phyloP scores from a whole-genome alignment of 2,113 vertebrate genomes.

The Syrmaticus mikado region DNA sequence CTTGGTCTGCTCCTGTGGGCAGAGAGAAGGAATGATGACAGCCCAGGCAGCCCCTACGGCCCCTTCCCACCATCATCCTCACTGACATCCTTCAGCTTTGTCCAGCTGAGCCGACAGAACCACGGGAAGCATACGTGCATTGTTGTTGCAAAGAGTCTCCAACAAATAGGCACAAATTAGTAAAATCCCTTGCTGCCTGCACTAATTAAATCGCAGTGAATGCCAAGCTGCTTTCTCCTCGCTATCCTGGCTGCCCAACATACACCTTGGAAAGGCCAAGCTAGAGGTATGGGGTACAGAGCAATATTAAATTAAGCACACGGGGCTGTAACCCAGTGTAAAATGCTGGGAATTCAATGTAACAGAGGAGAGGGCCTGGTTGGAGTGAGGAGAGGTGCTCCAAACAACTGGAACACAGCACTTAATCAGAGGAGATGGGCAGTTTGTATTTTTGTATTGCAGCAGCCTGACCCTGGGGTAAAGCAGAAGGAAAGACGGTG shows the following conservation, averaged over 20 bases:
- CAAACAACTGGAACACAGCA: background rate
- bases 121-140: accelerated
- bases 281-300: background rate
- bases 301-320: background rate
- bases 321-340: accelerated
- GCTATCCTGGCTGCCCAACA: background rate
- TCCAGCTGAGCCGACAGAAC: background rate
- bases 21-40: background rate
- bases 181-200: background rate
- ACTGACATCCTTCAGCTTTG: background rate
- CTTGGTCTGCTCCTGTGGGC: slow-evolving; percentile 82
- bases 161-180: background rate
- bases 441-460: background rate
- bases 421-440: background rate
- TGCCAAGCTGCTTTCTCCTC: background rate
- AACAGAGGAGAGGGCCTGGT: background rate
- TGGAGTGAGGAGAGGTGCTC: background rate
- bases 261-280: accelerated
- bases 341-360: background rate
- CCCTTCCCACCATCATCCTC: background rate
- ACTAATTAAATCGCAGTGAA: background rate
- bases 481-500: background rate
- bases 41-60: background rate
- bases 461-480: background rate
- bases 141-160: background rate